Evolutionary conservation across 1,140 invertebrate genomes (phyloP), one percentile per base, ranked within the genome.

Genomic region (Anoplolepis gracilipes): DNA sequence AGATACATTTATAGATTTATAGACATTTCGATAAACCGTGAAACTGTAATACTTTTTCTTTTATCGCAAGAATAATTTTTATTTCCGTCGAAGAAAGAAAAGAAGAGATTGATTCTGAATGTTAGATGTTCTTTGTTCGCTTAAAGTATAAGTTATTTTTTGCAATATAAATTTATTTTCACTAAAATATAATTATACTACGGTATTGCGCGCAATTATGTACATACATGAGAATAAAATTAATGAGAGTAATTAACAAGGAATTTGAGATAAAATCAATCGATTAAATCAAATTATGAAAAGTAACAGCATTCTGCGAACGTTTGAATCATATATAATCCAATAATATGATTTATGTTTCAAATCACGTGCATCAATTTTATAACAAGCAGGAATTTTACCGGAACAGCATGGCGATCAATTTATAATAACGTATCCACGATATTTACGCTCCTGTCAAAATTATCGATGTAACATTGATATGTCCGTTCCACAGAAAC

Each of bases 331-430:
- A 4, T 49, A 33, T n/a, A 1, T 81, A 57, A 70, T 81, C 25
- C 30, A 28, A 81, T 72, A 72, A 72, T 30, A 19, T 2, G 19
- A 59, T 81, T 57, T 81, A 42, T 6, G 7, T 57, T 81, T 78
- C 22, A 30, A 11, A 22, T 55, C 28, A 33, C n/a, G 33, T 59
- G 25, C 22, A n/a, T 13, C 46, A 25, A 49, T 57, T 75, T 85
- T n/a, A 25, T 84, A 28, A 62, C 61, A 25, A 25, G 11, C 36
- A 65, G 69, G 61, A 81, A 82, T 70, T 39, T 36, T 76, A 30
- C 11, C 7, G 11, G 13, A 61, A 70, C 4, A 1, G 42, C 8
- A 64, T 55, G 30, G 30, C 53, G 36, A 65, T 75, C 16, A 39
- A 46, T n/a, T 84, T 75, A 62, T 55, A 73, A 69, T 82, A 75